Evolutionary conservation across 53 echinoderm and acorn worm species (phyloP).

Genomic region (Stichopus horrens): DNA sequence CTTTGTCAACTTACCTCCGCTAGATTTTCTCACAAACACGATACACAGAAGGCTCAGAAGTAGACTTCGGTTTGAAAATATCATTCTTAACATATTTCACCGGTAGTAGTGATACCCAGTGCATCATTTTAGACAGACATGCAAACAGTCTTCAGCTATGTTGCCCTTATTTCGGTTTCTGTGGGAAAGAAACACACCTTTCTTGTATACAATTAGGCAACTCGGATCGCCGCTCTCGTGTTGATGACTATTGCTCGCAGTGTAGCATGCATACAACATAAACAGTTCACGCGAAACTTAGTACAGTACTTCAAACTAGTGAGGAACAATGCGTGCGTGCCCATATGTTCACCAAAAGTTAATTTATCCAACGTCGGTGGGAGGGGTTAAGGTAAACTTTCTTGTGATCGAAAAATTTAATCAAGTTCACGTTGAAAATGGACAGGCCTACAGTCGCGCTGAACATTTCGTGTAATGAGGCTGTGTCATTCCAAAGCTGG

Average conservation of each 20-base stretch:
- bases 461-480: too few species aligned
- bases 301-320: not conserved
- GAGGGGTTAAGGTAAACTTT: not conserved
- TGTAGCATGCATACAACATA: too few species aligned
- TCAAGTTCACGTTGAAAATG: not conserved
- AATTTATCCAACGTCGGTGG: not conserved
- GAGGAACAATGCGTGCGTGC: not conserved
- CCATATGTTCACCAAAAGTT: not conserved
- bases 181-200: not conserved
- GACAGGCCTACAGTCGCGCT: not conserved
- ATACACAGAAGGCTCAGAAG: not conserved
- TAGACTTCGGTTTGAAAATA: not conserved
- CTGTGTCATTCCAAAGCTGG: too few species aligned
- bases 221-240: too few species aligned
- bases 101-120: conserved; percentile 5
- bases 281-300: not conserved
- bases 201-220: too few species aligned
- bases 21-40: not conserved
- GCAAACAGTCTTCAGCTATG: not conserved
- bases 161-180: not conserved
- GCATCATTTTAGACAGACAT: conserved; percentile 16
- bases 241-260: too few species aligned
- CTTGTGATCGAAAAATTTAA: not conserved
- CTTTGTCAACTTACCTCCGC: not conserved
- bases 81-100: conserved; percentile 18